phyloP scores from a whole-genome alignment of 2,888 invertebrate genomes.

The Andrena trimmerana region DNA sequence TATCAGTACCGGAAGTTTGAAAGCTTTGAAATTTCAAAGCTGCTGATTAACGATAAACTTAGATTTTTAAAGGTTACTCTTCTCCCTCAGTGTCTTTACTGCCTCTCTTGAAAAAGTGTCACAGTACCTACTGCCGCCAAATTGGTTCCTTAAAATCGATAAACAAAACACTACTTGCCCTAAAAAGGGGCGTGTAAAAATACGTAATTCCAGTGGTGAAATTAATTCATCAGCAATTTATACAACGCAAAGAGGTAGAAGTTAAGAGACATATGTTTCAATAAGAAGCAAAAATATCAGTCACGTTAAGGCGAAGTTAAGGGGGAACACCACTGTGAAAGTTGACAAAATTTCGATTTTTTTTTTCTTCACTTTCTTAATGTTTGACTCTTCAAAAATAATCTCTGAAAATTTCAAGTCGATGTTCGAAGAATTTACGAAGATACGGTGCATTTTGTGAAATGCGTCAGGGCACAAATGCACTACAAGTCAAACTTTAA shows the following conservation, averaged over 20 bases:
- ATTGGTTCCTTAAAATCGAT: neutral
- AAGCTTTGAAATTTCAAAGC: neutral
- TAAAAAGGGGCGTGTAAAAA: neutral
- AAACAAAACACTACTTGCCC: neutral
- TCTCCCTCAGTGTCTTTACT: conserved; percentile 19
- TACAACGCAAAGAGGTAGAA: neutral
- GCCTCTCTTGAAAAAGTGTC: neutral
- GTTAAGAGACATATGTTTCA: neutral
- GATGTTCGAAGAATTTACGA: no score
- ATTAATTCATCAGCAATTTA: neutral
- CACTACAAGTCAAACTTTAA: no score
- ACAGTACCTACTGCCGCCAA: neutral
- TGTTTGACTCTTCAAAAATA: no score
- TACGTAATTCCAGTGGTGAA: neutral
- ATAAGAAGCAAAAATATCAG: neutral
- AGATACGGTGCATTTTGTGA: no score
- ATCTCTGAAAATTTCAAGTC: no score
- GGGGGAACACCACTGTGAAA: no score
- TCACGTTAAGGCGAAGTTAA: neutral
- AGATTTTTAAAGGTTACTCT: conserved; percentile 33
- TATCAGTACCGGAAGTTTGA: neutral
- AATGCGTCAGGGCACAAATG: no score
- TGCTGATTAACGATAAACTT: conserved; percentile 17
- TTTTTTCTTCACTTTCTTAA: no score
- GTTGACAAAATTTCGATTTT: no score